Conservation (phyloP, 2,888 invertebrate genomes). For the Lydus trimaculatus region DNA sequence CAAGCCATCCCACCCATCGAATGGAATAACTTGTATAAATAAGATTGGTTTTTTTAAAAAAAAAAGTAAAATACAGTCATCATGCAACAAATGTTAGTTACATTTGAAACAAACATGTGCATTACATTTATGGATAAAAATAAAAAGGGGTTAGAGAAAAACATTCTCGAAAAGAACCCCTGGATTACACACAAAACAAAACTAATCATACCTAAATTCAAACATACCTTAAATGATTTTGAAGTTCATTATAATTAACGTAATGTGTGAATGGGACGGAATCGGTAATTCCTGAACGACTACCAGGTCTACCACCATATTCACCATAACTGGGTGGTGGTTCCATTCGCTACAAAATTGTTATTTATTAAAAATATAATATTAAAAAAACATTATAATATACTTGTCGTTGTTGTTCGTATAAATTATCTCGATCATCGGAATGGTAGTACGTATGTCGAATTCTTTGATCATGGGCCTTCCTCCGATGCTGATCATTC, state of each 20-base stretch:
- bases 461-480: conserved; percentile 65
- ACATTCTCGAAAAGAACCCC: conserved; percentile 29
- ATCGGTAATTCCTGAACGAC: conserved; percentile 64
- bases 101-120: conserved; percentile 37
- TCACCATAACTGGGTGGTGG: conserved; percentile 54
- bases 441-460: conserved; percentile 67
- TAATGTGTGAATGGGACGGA: conserved; percentile 72
- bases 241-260: conserved; percentile 86
- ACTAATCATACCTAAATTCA: not conserved
- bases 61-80: conserved; percentile 22
- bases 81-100: conserved; percentile 45
- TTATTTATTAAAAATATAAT: not conserved
- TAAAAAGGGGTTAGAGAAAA: conserved; percentile 11
- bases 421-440: conserved; percentile 63
- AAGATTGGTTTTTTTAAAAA: not conserved
- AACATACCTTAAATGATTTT: conserved; percentile 73
- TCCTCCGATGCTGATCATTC: conserved; percentile 47
- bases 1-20: not conserved
- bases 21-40: conserved; percentile 3
- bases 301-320: conserved; percentile 63
- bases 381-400: not conserved
- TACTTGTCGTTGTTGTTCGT: conserved; percentile 57
- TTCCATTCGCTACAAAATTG: conserved; percentile 25
- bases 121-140: conserved; percentile 38
- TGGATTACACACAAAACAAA: conserved; percentile 31